Evolutionary conservation across 2,888 invertebrate genomes (phyloP).

Genomic region (Himalopsyche tibetana): DNA sequence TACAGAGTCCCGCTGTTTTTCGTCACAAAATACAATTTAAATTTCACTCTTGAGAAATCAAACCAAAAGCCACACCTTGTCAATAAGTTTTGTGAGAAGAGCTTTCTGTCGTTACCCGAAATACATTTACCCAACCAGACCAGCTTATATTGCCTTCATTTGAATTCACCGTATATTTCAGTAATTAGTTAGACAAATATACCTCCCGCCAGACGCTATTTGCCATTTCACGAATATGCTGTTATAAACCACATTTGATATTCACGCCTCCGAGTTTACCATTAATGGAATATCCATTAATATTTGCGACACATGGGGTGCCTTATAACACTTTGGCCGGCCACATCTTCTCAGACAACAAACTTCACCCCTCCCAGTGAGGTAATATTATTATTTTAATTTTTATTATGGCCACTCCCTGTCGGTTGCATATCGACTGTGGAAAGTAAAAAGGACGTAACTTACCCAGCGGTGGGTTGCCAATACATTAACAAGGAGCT

Average conservation of each 20-base stretch:
- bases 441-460: too few species aligned
- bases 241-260: slow-evolving; percentile 21
- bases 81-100: not conserved
- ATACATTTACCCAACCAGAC: not conserved
- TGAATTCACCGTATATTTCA: slow-evolving; percentile 13
- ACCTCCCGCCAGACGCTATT: slow-evolving; percentile 1
- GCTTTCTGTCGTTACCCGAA: not conserved
- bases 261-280: slow-evolving; percentile 6
- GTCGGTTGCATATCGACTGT: too few species aligned
- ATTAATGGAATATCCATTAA: slow-evolving; percentile 38
- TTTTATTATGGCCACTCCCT: too few species aligned
- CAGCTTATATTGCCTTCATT: slow-evolving; percentile 7
- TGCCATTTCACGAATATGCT: not conserved
- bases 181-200: slow-evolving; percentile 30
- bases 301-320: slow-evolving; percentile 3
- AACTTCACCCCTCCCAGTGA: not conserved
- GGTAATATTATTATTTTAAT: not conserved
- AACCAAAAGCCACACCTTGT: not conserved
- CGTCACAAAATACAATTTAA: too few species aligned
- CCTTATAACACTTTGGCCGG: not conserved
- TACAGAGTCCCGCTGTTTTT: not conserved
- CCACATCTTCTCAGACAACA: not conserved
- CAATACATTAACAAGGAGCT: too few species aligned
- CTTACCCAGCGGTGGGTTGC: too few species aligned
- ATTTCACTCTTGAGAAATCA: not conserved